Base-by-base conservation (phyloP, 2,888 invertebrate genomes). In the Synergus gifuensis region DNA sequence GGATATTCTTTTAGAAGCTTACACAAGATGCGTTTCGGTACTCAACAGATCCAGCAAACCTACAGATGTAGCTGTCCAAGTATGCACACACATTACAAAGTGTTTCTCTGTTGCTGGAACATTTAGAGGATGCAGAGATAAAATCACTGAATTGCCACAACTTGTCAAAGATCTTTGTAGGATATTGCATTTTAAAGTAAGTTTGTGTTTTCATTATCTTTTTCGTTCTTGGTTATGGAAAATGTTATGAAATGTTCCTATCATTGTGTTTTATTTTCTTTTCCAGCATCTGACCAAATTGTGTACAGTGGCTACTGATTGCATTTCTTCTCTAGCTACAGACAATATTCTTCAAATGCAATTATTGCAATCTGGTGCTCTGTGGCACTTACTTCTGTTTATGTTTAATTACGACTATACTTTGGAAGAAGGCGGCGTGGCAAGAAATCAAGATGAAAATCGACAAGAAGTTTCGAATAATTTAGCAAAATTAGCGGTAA, bases 361-460 rank as follows among this genome's bases (percentile, higher is more conserved):
- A 89, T 92, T 98, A 46, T 94, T 98, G 14, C 95, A 96, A 83
- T 95, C 96, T 1, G 99, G 99, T 11, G 97, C 97, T 0, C 91
- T 99, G 4, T 99, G 98, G 96, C 98, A 98, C 88, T 93, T 99
- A 77, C 92, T 99, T 60, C 94, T 97, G 0, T 97, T 97, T 87
- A 95, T 97, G 92, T 98, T 99, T 92, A 96, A 96, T 82, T 99
- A 98, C 92, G 99, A 99, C 93, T 99, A 96, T 93, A 99, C 99
- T 5, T 93, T 99, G 86, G 97, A 98, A 80, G 99, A 99, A 93
- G 98, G 98, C 76, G 99, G 99, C 0, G 97, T 99, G 0, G 96
- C 97, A 86, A 95, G 96, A 40, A 95, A 94, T 85, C 96, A 96
- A 87, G 96, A 97, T 76, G 95, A 96, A 4, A 98, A 98, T 92